phyloP scores from a whole-genome alignment of 2,113 vertebrate genomes.

The Ptyas mucosa region DNA sequence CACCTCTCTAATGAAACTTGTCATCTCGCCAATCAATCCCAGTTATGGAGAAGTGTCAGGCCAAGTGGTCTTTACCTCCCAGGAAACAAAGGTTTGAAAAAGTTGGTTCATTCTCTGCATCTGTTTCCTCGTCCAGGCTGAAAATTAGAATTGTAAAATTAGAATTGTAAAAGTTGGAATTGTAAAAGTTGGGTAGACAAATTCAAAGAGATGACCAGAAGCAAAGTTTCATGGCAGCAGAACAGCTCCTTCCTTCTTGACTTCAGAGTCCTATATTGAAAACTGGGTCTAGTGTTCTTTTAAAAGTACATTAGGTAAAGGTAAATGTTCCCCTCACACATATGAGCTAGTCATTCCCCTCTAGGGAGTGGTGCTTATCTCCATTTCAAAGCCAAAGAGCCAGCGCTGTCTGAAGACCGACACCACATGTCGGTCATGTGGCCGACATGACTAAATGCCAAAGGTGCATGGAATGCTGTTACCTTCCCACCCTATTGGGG shows the following conservation, averaged over 20 bases:
- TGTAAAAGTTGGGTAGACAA: neutral
- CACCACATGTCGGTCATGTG: too few species aligned
- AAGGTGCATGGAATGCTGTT: too few species aligned
- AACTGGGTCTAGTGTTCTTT: neutral
- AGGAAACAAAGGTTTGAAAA: neutral
- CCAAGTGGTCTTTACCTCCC: neutral
- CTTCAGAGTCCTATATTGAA: neutral
- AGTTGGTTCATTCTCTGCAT: neutral
- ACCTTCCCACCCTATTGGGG: too few species aligned
- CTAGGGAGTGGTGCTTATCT: too few species aligned
- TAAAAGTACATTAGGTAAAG: neutral
- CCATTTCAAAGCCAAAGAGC: too few species aligned
- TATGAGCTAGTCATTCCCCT: too few species aligned
- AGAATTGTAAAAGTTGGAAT: neutral
- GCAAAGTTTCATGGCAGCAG: neutral
- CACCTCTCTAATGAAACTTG: neutral
- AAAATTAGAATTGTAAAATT: neutral
- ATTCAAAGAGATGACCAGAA: neutral
- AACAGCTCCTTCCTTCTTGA: neutral
- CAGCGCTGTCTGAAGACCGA: too few species aligned
- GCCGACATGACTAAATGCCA: too few species aligned
- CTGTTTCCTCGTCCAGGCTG: neutral
- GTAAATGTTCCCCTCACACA: too few species aligned
- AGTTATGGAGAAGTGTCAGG: neutral
- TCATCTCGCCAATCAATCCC: neutral